Percentiles rank a stretch among this genome's conserved stretches.
phyloP scores from a whole-genome alignment of 2,113 vertebrate genomes.

The Eleginops maclovinus region DNA sequence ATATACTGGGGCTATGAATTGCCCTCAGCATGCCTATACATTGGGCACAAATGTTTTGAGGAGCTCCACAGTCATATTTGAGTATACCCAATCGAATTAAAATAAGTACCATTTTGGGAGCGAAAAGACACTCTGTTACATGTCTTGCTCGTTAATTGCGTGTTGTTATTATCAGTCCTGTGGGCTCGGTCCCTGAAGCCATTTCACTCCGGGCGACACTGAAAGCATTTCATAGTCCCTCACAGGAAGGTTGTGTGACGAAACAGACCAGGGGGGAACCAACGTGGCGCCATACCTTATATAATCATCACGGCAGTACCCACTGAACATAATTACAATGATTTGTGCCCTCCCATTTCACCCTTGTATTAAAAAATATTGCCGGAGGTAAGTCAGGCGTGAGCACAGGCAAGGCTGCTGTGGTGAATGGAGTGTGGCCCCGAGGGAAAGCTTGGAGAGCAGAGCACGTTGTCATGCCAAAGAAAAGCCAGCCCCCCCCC shows the following conservation, averaged over 20 bases:
- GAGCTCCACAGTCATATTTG: conserved; percentile 36
- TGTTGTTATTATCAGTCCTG: conserved; percentile 71
- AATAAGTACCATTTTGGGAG: conserved; percentile 56
- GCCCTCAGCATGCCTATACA: conserved; percentile 27
- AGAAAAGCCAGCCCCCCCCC: conserved; percentile 68
- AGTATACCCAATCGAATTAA: conserved; percentile 45
- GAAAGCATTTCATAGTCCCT: conserved; percentile 45
- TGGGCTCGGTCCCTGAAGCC: conserved; percentile 63
- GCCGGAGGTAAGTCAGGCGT: conserved; percentile 76
- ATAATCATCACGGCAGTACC: conserved; percentile 73
- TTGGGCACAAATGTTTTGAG: conserved; percentile 36
- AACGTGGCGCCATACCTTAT: conserved; percentile 70
- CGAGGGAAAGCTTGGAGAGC: conserved; percentile 75
- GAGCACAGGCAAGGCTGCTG: conserved; percentile 64
- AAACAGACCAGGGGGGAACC: conserved; percentile 60
- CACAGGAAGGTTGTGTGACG: conserved; percentile 55
- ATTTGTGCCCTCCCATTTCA: conserved; percentile 80
- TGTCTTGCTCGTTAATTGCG: conserved; percentile 73
- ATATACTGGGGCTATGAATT: conserved; percentile 24
- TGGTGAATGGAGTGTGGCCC: conserved; percentile 74
- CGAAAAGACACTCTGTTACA: conserved; percentile 62
- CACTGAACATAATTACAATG: conserved; percentile 81
- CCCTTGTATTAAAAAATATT: conserved; percentile 83
- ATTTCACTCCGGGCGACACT: conserved; percentile 55
- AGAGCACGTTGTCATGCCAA: conserved; percentile 75